These are phyloP conservation scores for Drosophila asahinai DNA, from an alignment of 1,140 invertebrate genomes.

Conservation along the genomic window DNA sequence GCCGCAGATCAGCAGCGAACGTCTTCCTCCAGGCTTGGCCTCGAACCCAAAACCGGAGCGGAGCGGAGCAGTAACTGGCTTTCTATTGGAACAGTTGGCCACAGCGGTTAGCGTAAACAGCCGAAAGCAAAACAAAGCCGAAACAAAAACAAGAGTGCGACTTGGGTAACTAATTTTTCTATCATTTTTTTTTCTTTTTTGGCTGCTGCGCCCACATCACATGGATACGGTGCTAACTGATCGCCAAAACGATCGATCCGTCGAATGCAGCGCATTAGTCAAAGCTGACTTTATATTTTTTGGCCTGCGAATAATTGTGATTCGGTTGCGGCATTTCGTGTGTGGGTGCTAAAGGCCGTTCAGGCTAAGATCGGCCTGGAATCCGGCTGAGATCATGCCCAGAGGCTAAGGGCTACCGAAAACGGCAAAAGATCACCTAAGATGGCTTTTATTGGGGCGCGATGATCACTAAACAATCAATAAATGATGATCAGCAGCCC, in stretches of 20 bases:
- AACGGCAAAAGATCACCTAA: not conserved
- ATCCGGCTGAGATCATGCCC: constrained; percentile 39
- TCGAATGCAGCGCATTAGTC: constrained; percentile 36
- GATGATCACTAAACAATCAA: constrained; percentile 3
- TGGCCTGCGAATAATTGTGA: constrained; percentile 30
- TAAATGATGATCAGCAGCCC: constrained; percentile 1
- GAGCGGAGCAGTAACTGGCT: constrained; percentile 54
- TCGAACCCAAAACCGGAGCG: constrained; percentile 47
- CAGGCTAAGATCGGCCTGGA: not conserved
- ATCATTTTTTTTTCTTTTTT: not conserved
- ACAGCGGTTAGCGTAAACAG: constrained; percentile 42
- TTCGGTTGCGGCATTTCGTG: constrained; percentile 4
- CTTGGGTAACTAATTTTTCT: constrained; percentile 25
- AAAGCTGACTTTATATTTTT: constrained; percentile 32
- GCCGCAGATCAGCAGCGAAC: constrained; percentile 24
- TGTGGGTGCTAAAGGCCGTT: constrained; percentile 25
- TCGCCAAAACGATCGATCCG: constrained; percentile 15
- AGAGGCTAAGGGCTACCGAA: constrained; percentile 22
- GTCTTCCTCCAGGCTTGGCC: constrained; percentile 55
- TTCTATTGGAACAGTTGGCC: constrained; percentile 80
- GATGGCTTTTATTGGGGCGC: constrained; percentile 8
- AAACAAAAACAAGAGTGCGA: constrained; percentile 40
- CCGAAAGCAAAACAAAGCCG: constrained; percentile 24
- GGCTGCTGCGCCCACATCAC: constrained; percentile 53
- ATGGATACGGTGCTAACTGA: constrained; percentile 29